Evolutionary conservation across 2,797 vertebrate genomes (phyloP), one percentile per base, ranked within the genome.

Genomic region (Ptychadena robeensis): DNA sequence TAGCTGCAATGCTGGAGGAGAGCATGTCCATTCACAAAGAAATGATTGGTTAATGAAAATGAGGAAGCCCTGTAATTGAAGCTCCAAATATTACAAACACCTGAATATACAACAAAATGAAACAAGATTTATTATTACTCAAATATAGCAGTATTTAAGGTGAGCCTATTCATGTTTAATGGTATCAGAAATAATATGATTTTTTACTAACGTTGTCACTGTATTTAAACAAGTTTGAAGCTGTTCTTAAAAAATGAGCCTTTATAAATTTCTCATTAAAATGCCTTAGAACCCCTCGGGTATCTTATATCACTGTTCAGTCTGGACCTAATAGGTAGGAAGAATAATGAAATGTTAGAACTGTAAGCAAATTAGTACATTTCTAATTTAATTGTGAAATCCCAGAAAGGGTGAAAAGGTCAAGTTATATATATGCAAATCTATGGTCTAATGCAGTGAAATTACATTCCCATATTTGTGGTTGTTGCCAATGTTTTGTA

Each of bases 331-430:
- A 66, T 77, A 77, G 61, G 14, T 66, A 66, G 37, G 14, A n/a
- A 53, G 8, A 79, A 37, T 53, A 69, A 35, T 59, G 15, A 48
- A 68, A 68, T 35, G n/a, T 68, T 68, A 67, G 65, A 40, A 28
- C 31, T 53, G 7, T 66, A 68, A 79, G 65, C n/a, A 68, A 64
- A 66, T 73, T 53, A 73, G 70, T 59, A 61, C 78, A 67, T 73
- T 87, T 71, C 31, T 82, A 75, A 84, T 83, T 87, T 87, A 75
- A 66, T 61, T 82, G 8, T 66, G 15, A 86, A 71, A 79, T 64
- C 25, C 25, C n/a, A 37, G 40, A 22, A 83, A 74, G 40, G 25
- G 0, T 86, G 83, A 66, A 82, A 81, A 44, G 0, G 2, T 18
- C 82, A 87, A 28, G 59, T 5, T 85, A 76, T 61, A 85, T 0